These are phyloP conservation scores for Laticauda colubrina DNA, from an alignment of 2,113 vertebrate species.

Conservation along the genomic window DNA sequence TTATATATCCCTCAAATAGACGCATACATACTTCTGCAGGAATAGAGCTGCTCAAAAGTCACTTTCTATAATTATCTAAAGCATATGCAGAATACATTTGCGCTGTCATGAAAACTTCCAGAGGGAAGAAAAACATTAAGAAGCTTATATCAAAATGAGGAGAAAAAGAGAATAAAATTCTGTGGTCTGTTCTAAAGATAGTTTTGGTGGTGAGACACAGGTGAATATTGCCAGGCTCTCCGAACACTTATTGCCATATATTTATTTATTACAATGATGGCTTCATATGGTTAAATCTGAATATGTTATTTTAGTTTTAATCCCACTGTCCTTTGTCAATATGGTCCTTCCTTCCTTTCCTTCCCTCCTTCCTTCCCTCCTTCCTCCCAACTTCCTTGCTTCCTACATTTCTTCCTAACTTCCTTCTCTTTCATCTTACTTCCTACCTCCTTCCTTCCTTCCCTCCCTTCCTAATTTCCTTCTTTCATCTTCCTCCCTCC, in stretches of 20 bases:
- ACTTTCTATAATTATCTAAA: background rate
- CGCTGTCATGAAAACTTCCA: background rate
- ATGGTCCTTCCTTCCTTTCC: conserved; percentile 30
- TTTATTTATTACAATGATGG: conserved; percentile 1
- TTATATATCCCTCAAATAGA: conserved; percentile 55
- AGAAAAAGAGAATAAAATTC: background rate
- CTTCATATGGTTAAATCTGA: conserved; percentile 38
- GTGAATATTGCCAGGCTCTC: background rate
- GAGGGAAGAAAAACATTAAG: background rate
- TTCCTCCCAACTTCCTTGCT: too few species aligned
- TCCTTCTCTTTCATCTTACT: too few species aligned
- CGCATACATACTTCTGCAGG: background rate
- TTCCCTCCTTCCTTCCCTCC: too few species aligned
- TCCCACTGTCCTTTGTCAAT: conserved; percentile 28
- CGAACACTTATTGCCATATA: too few species aligned
- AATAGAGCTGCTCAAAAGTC: background rate
- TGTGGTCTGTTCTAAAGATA: background rate
- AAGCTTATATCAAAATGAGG: background rate
- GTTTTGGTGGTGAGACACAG: background rate
- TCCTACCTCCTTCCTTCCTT: too few species aligned
- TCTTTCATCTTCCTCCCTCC: too few species aligned
- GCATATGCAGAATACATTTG: background rate
- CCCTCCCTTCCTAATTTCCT: too few species aligned
- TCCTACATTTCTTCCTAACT: too few species aligned
- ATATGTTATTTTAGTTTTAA: conserved; percentile 32